Evolutionary conservation across 2,888 invertebrate species (phyloP).

Genomic region (Ichneumoninae sp.): DNA sequence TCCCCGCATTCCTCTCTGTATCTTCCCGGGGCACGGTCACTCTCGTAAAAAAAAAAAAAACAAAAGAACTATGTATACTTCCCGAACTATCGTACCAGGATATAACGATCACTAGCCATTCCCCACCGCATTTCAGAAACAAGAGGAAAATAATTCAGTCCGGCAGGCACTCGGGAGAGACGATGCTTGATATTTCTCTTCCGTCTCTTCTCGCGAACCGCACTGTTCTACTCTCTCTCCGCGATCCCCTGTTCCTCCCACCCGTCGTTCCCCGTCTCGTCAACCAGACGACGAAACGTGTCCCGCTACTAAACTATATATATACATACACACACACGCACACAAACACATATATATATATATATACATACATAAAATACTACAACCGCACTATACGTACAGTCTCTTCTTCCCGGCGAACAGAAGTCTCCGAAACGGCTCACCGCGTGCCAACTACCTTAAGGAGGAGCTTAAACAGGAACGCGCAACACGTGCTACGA

Average conservation of each 20-base stretch:
- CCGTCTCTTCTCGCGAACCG: constrained; percentile 35
- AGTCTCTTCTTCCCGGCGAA: constrained; percentile 12
- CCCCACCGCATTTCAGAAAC: neutral
- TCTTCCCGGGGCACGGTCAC: no score
- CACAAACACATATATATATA: constrained; percentile 1
- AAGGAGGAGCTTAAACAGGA: neutral
- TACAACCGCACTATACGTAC: constrained; percentile 1
- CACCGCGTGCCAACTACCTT: neutral
- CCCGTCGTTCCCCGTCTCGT: constrained; percentile 24
- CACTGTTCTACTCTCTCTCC: constrained; percentile 34
- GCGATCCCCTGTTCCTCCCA: constrained; percentile 27
- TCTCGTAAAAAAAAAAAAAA: neutral
- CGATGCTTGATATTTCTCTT: constrained; percentile 29
- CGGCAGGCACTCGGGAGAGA: constrained; percentile 7
- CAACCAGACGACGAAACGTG: constrained; percentile 57
- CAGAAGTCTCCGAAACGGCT: neutral
- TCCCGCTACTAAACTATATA: constrained; percentile 34
- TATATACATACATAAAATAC: constrained; percentile 1
- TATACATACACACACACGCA: neutral
- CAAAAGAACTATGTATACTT: constrained; percentile 9
- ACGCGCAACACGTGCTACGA: constrained; percentile 8
- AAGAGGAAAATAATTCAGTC: constrained; percentile 18
- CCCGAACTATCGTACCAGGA: constrained; percentile 3
- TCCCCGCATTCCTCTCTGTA: no score
- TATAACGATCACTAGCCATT: neutral